Percentiles rank a stretch among this genome's conserved stretches.
These are phyloP conservation scores for Polydrusus pterygomalis DNA, from an alignment of 2,888 invertebrate species.

Conservation along the genomic window DNA sequence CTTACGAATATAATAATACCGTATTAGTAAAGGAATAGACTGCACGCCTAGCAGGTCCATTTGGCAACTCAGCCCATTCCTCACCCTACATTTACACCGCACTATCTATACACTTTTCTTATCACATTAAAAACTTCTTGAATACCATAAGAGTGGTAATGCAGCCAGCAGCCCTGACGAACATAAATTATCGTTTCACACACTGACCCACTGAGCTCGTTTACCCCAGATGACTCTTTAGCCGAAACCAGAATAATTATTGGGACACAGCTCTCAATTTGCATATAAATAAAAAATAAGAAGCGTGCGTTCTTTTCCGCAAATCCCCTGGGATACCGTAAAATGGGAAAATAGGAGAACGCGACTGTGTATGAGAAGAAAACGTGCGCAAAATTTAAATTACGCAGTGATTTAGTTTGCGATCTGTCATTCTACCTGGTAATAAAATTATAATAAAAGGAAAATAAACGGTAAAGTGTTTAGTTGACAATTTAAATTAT, in stretches of 20 bases:
- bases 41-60: too few relatives aligned
- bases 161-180: too few relatives aligned
- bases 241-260: conserved; percentile 39
- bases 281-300: conserved; percentile 49
- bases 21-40: too few relatives aligned
- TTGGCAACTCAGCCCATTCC: too few relatives aligned
- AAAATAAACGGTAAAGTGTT: neutral
- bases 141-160: too few relatives aligned
- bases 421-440: conserved; percentile 15
- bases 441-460: conserved; percentile 12
- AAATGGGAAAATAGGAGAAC: conserved; percentile 37
- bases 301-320: conserved; percentile 28
- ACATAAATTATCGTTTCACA: too few relatives aligned
- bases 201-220: too few relatives aligned
- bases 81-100: too few relatives aligned
- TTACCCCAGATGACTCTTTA: neutral
- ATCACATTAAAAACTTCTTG: too few relatives aligned
- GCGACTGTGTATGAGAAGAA: conserved; percentile 11
- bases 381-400: conserved; percentile 28
- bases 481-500: neutral
- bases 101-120: too few relatives aligned
- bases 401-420: conserved; percentile 18
- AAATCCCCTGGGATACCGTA: conserved; percentile 37
- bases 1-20: too few relatives aligned
- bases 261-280: conserved; percentile 42